Conservation (phyloP, 2,113 vertebrate species). For the Otocyon megalotis region DNA sequence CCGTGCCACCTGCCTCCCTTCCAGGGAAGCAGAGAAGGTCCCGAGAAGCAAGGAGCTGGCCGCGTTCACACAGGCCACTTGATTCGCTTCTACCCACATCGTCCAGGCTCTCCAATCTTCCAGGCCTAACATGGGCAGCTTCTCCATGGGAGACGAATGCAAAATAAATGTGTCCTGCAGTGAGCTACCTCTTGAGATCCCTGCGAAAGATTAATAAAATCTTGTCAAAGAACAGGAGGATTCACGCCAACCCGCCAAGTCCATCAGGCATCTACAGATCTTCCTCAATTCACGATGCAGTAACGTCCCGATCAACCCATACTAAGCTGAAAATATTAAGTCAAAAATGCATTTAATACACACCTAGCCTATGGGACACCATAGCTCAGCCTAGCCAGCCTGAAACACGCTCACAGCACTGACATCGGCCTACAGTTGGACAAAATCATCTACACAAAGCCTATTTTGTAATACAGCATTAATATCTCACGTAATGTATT, state of each 20-base stretch:
- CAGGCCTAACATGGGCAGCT: fast-evolving
- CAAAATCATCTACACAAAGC: neutral
- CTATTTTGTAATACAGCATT: neutral
- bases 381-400: neutral
- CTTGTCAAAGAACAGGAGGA: neutral
- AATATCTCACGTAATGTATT: neutral
- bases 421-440: neutral
- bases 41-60: neutral
- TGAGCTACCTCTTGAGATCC: fast-evolving
- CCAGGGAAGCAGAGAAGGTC: neutral
- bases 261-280: neutral
- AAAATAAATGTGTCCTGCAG: neutral
- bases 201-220: neutral
- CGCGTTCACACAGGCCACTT: fast-evolving
- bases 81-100: neutral
- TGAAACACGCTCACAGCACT: neutral
- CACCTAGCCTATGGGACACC: neutral
- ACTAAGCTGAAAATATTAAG: neutral
- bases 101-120: neutral
- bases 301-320: neutral
- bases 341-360: neutral
- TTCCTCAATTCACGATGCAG: neutral
- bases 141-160: neutral
- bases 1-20: neutral
- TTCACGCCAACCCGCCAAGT: neutral